phyloP scores from a whole-genome alignment of 2,888 invertebrate species.

The Lordiphosa fenestrarum region DNA sequence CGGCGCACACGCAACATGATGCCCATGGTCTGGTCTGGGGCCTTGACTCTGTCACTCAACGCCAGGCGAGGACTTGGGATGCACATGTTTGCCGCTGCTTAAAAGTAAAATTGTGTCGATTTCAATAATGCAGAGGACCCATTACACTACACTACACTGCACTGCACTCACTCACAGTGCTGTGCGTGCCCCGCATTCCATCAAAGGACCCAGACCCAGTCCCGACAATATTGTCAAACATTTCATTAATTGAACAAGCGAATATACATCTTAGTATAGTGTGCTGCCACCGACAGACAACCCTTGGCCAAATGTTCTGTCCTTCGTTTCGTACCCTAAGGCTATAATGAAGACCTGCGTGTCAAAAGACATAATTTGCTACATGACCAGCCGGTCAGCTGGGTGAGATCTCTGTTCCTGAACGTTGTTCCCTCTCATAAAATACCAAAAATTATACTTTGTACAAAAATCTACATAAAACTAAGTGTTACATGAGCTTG shows the following conservation, averaged over 20 bases:
- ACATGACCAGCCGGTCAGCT: slow-evolving; percentile 44
- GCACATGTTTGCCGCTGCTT: slow-evolving; percentile 61
- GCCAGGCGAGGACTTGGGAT: slow-evolving; percentile 30
- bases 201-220: slow-evolving; percentile 42
- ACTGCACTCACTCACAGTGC: slow-evolving; percentile 13
- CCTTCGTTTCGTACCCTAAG: slow-evolving; percentile 28
- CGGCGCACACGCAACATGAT: slow-evolving; percentile 64
- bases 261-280: slow-evolving; percentile 36
- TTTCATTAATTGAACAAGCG: slow-evolving; percentile 77
- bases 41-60: slow-evolving; percentile 54
- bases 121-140: slow-evolving; percentile 70
- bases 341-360: slow-evolving; percentile 50
- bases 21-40: slow-evolving; percentile 33
- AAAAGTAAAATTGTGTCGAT: slow-evolving; percentile 74
- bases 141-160: slow-evolving; percentile 50
- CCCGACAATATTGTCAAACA: slow-evolving; percentile 62
- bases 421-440: slow-evolving; percentile 19
- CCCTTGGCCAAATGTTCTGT: slow-evolving; percentile 37
- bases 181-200: slow-evolving; percentile 67
- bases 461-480: slow-evolving; percentile 49
- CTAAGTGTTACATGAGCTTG: slow-evolving; percentile 61
- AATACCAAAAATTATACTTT: slow-evolving; percentile 45
- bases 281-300: slow-evolving; percentile 51
- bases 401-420: slow-evolving; percentile 16
- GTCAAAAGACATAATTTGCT: slow-evolving; percentile 70